Base-by-base conservation (phyloP, 2,113 vertebrate genomes). In the Pica pica region DNA sequence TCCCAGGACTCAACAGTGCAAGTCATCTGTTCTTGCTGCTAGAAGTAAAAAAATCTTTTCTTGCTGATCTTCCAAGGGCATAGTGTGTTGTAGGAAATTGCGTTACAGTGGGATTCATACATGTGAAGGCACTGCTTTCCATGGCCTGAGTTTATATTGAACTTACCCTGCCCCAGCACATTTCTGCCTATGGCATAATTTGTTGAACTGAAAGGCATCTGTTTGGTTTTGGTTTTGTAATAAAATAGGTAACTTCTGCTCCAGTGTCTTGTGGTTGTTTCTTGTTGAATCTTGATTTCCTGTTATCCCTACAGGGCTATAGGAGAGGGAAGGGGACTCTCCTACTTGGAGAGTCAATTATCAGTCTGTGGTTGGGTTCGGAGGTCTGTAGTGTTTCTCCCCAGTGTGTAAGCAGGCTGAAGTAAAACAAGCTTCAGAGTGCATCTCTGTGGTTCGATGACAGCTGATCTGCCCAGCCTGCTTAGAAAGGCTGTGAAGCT, bases 181-280 rank as follows among this genome's bases (percentile, higher is more conserved):
- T 49, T 88, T 81, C 73, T 92, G 76, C 53, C 69, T 47, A 11
- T 70, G 88, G 60, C 50, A 57, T 92, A 53, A 59, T 71, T 82
- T 89, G 65, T 88, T 92, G 89, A 93, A 71, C 44, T 89, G 68
- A 92, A 95, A 95, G 56, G 90, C 68, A 78, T 88, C 63, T 95
- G 83, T 88, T 84, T 93, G 75, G 57, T 71, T 92, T 92, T 67
- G 63, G 60, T 93, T 97, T 97, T 96, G 88, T 97, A 97, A 97
- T 97, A 97, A 97, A 97, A 96, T 94, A 96, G 94, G 10, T 93
- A 93, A 95, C 35, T 84, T 78, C 69, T 87, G 23, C 44, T 91
- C 30, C 22, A 21, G 73, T 76, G 85, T 96, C 65, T 76, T 78
- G 67, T 94, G 37, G 75, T 95, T 47, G 4, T 94, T 95, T 88